Evolutionary conservation across 2,113 vertebrate genomes (phyloP), one percentile per base, ranked within the genome.

Genomic region (Silurus meridionalis): DNA sequence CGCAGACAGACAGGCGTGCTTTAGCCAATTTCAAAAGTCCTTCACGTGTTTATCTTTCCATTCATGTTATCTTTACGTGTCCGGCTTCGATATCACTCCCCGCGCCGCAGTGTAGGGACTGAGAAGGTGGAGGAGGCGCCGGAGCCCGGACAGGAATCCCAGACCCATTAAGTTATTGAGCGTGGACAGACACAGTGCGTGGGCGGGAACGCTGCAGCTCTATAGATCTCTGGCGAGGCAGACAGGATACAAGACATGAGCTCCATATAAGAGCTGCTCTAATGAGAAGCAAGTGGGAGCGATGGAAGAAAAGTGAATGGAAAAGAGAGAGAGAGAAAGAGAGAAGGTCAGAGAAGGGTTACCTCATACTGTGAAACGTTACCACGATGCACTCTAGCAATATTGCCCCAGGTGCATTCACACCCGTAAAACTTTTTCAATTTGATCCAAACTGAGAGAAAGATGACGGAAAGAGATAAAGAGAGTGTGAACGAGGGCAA

Each of bases 131-230:
- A 37, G 25, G 28, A 61, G 78, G 57, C 77, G 8, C 77, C 53
- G 25, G 77, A 52, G 60, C 19, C 17, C 7, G 46, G 8, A 23
- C 71, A 86, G 74, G 67, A 87, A 71, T 83, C 64, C 71, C 78
- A 83, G 80, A 71, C 25, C 85, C 78, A 89, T 89, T 87, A 89
- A 53, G 67, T 84, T 84, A 86, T 74, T 72, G 82, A 86, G 69
- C 57, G 75, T 48, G 28, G 78, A 82, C 85, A 81, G 66, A 82
- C 80, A 80, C 48, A 10, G 75, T 55, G 80, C 48, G 84, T 37
- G 48, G 71, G 21, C 28, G 58, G 52, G 79, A 63, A 37, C 67
- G 46, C 48, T 63, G 74, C 77, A 28, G 46, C 75, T 60, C 57
- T 48, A 71, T 77, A 58, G 77, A 86, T 86, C 80, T 84, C 52